These are phyloP conservation scores for Tetragonula clypearis DNA, from an alignment of 1,140 invertebrate species.

Conservation along the genomic window DNA sequence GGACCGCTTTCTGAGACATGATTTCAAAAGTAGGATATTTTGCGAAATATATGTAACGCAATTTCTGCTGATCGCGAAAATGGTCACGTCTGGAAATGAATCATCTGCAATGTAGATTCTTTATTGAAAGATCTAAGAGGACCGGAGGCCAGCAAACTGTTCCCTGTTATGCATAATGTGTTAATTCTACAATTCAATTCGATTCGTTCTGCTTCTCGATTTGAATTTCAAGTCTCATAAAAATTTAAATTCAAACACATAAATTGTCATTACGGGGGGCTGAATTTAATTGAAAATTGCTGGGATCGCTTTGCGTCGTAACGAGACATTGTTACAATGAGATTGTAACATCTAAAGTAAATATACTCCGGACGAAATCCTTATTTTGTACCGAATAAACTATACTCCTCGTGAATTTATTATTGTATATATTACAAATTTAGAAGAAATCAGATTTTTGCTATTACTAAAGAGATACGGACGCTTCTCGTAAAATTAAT, in stretches of 20 bases:
- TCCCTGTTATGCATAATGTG: background rate
- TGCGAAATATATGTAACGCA: no score
- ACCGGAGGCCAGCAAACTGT: background rate
- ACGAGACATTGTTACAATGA: background rate
- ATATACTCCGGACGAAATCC: background rate
- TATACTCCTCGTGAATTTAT: no score
- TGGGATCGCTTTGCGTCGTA: background rate
- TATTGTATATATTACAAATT: no score
- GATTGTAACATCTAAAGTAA: background rate
- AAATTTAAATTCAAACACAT: background rate
- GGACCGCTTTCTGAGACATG: background rate
- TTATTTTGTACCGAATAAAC: no score
- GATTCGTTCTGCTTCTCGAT: background rate
- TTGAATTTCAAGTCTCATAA: background rate
- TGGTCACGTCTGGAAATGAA: no score
- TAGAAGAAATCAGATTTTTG: background rate
- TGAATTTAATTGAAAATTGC: background rate
- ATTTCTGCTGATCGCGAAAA: no score
- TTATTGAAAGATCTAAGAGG: background rate
- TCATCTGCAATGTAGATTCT: no score
- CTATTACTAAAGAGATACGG: background rate
- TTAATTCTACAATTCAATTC: background rate
- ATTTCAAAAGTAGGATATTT: no score
- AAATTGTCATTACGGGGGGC: background rate
- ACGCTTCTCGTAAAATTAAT: background rate